A percentile compares a stretch with the other conserved stretches of the same genome.
Evolutionary conservation across 2,888 invertebrate species (phyloP).

Genomic region (Phasia obesa): DNA sequence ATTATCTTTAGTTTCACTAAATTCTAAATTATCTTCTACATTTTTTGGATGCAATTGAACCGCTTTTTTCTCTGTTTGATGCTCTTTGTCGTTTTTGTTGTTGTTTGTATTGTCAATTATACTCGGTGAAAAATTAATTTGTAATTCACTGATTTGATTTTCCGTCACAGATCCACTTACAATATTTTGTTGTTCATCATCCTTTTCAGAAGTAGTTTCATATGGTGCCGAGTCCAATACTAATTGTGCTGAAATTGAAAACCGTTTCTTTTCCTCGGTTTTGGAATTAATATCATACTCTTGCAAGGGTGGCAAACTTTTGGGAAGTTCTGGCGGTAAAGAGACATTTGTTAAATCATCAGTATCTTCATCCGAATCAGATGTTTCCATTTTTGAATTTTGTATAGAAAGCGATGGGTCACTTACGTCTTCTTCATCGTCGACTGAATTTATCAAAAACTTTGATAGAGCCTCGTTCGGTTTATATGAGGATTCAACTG

Average conservation of each 20-base stretch:
- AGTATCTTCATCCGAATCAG: conserved; percentile 72
- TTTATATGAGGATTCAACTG: conserved; percentile 70
- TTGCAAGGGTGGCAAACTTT: conserved; percentile 73
- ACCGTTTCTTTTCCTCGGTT: conserved; percentile 41
- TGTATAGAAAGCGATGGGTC: conserved; percentile 43
- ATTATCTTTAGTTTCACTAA: conserved; percentile 76
- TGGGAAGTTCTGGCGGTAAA: conserved; percentile 75
- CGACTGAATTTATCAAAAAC: conserved; percentile 75
- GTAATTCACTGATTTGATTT: conserved; percentile 32
- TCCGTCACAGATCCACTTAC: background rate
- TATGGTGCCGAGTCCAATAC: conserved; percentile 49
- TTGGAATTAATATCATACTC: background rate
- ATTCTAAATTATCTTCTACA: conserved; percentile 69
- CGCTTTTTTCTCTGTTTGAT: conserved; percentile 42
- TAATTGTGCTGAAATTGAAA: conserved; percentile 72
- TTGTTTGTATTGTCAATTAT: conserved; percentile 58
- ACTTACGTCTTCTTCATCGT: conserved; percentile 70
- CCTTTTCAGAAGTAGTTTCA: conserved; percentile 34
- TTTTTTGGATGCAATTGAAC: conserved; percentile 53
- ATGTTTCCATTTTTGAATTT: conserved; percentile 72
- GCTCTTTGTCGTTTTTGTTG: conserved; percentile 56
- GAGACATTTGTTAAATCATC: conserved; percentile 60
- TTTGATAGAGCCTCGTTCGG: conserved; percentile 74
- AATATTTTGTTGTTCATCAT: conserved; percentile 45
- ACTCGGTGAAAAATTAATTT: conserved; percentile 42